These are phyloP conservation scores for Siderastrea radians DNA, from an alignment of 92 coral and sea anemone genomes.

Conservation along the genomic window DNA sequence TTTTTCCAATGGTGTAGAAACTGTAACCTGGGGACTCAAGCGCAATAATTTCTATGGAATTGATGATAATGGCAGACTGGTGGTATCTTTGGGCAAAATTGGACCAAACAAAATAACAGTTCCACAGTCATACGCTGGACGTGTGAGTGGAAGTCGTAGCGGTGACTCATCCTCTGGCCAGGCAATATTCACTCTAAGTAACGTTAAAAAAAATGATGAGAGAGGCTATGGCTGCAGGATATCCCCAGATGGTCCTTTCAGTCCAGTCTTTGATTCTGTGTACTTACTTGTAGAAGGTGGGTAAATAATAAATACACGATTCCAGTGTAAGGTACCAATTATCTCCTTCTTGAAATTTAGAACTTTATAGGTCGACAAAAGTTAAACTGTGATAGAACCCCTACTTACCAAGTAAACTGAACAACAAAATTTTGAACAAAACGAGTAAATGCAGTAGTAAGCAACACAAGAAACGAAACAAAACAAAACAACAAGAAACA, in stretches of 20 bases:
- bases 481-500: no score
- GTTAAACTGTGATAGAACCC: no score
- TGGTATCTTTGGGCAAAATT: neutral
- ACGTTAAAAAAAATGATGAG: neutral
- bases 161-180: neutral
- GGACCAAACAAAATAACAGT: neutral
- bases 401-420: no score
- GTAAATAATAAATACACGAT: neutral
- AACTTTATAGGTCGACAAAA: no score
- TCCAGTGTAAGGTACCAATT: no score
- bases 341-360: no score
- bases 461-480: no score
- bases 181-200: neutral
- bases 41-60: neutral
- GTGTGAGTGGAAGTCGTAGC: neutral
- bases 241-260: neutral
- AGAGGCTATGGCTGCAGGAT: neutral
- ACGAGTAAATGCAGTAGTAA: no score
- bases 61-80: neutral
- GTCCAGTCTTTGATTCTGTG: neutral
- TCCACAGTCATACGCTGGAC: neutral
- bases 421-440: no score
- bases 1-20: neutral
- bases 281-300: neutral
- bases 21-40: neutral